Conservation (phyloP, 2,113 vertebrate genomes). For the Boulengeromyrus knoepffleri region DNA sequence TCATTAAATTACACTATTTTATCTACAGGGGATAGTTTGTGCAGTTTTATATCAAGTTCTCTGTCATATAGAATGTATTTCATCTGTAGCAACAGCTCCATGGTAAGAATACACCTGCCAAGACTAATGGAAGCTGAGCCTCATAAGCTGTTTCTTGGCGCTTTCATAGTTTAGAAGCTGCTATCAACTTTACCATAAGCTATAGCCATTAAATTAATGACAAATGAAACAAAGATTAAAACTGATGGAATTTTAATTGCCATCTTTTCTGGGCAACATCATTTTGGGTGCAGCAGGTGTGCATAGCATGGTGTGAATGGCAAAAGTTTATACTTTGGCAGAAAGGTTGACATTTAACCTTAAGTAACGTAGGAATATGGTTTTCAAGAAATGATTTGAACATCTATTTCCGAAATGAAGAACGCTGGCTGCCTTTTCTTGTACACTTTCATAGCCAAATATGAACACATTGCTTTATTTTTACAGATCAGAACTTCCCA, state of each 20-base stretch:
- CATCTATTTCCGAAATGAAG: neutral
- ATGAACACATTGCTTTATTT: conserved; percentile 3
- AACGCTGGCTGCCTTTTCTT: neutral
- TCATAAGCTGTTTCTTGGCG: neutral
- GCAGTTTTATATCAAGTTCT: neutral
- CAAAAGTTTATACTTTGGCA: neutral
- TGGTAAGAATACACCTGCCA: neutral
- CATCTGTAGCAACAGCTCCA: neutral
- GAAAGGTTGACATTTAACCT: neutral
- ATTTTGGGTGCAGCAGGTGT: neutral
- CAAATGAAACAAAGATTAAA: neutral
- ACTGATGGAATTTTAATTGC: neutral
- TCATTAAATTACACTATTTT: neutral
- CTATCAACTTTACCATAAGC: neutral
- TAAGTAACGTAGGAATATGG: neutral
- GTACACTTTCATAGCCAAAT: neutral
- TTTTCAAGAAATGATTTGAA: neutral
- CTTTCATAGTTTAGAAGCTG: neutral
- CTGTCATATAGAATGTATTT: neutral
- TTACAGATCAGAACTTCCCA: neutral
- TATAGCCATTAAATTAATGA: neutral
- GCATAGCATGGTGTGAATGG: neutral
- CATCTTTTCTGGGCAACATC: neutral
- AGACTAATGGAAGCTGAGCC: neutral
- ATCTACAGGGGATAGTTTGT: neutral